Base-by-base conservation (phyloP, 2,113 vertebrate genomes). In the Notothenia coriiceps region DNA sequence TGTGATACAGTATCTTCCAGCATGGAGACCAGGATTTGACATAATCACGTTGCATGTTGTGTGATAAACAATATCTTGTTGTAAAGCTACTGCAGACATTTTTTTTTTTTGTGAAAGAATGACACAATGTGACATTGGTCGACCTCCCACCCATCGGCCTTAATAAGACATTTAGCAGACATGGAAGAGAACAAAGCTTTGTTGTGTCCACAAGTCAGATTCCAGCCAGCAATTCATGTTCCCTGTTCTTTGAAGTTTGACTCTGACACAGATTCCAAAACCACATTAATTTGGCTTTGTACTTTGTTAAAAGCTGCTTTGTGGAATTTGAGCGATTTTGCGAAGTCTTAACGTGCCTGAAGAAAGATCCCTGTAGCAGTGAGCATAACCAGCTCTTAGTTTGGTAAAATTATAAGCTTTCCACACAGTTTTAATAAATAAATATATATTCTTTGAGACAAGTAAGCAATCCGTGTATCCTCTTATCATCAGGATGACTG, bases 191-290 rank as follows among this genome's bases (percentile, higher is more conserved):
- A 89, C 79, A 87, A 91, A 84, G 77, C 60, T 60, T 35, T 13
- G 47, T 35, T 71, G 83, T 85, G 56, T 89, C 78, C 57, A 89
- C 57, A 74, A 80, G 59, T 86, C 69, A 73, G 80, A 88, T 85
- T 83, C 70, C 70, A 80, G 66, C 59, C 65, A n/a, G 22, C 85
- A 84, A 90, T 93, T 85, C 87, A 92, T 85, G 67, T 49, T 56
- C 25, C 43, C 57, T 13, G 20, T 55, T 75, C 81, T 92, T 92
- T 94, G 88, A 92, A 90, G 85, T 90, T 68, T 75, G 59, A 83
- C 79, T 79, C 68, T 57, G 47, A 80, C 75, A 83, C 47, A 74
- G 40, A 85, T 87, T 90, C 88, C 71, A 90, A 87, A 93, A 84
- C 79, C 82, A 79, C 76, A 82, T 86, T 90, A 66, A 88, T 93